These are phyloP conservation scores for Syrrhaptes paradoxus DNA, from an alignment of 2,113 vertebrate species.

Conservation along the genomic window DNA sequence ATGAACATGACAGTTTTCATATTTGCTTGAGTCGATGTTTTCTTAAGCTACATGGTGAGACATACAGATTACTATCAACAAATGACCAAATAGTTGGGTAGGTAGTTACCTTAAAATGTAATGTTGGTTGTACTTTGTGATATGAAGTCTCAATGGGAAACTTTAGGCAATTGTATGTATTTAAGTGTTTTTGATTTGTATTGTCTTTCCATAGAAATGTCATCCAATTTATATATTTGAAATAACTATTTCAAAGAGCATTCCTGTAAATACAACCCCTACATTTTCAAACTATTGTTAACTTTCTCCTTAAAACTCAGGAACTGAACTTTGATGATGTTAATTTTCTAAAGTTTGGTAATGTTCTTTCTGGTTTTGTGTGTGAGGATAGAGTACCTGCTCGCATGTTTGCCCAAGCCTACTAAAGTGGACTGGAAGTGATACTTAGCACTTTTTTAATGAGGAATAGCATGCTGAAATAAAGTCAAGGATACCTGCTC, in stretches of 20 bases:
- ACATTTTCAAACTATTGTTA: not conserved
- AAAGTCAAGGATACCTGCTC: not conserved
- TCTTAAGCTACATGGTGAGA: not conserved
- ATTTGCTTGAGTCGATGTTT: not conserved
- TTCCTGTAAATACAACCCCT: not conserved
- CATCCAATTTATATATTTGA: not conserved
- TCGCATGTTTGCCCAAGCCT: not conserved
- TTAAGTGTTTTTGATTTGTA: not conserved
- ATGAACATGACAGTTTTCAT: not conserved
- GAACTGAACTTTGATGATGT: not conserved
- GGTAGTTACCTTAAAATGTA: not conserved
- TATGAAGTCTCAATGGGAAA: not conserved
- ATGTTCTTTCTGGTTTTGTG: not conserved
- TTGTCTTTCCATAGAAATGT: conserved; percentile 3
- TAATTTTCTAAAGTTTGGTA: not conserved
- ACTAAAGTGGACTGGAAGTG: not conserved
- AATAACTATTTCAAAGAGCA: not conserved
- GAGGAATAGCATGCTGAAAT: not conserved
- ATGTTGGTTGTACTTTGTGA: not conserved
- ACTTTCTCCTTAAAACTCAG: not conserved
- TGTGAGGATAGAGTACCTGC: not conserved
- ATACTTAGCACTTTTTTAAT: not conserved
- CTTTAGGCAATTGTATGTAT: not conserved
- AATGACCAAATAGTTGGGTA: not conserved
- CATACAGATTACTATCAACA: not conserved